Conservation (phyloP, 2,888 invertebrate genomes). For the Amiota minor region DNA sequence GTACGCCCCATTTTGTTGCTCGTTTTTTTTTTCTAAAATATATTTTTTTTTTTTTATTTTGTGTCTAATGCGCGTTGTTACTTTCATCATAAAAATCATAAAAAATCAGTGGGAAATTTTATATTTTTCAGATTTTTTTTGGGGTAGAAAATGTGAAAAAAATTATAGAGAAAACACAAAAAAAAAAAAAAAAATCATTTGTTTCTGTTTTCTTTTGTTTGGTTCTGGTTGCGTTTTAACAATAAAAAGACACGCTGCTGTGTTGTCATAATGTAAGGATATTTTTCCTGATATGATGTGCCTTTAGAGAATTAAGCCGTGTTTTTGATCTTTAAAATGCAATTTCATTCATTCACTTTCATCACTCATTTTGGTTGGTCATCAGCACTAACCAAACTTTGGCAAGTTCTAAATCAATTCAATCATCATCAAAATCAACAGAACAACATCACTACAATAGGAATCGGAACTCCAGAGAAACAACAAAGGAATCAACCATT, state of each 20-base stretch:
- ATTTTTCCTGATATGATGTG: not conserved
- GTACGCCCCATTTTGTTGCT: too few relatives aligned
- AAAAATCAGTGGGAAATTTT: slow-evolving; percentile 64
- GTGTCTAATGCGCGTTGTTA: slow-evolving; percentile 32
- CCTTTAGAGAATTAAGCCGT: not conserved
- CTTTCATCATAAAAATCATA: slow-evolving; percentile 55
- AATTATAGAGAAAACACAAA: slow-evolving; percentile 59
- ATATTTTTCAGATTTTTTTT: slow-evolving; percentile 57
- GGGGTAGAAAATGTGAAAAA: slow-evolving; percentile 53
- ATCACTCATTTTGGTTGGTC: slow-evolving; percentile 9
- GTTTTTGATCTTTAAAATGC: not conserved
- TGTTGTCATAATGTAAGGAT: not conserved
- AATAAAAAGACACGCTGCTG: not conserved
- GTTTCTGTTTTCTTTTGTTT: slow-evolving; percentile 41
- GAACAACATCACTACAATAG: not conserved
- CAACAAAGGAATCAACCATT: too few relatives aligned
- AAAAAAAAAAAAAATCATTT: slow-evolving; percentile 59
- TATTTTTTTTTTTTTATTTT: slow-evolving; percentile 33
- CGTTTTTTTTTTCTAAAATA: slow-evolving; percentile 23
- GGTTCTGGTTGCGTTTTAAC: not conserved
- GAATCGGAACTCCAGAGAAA: too few relatives aligned
- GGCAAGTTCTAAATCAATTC: slow-evolving; percentile 14
- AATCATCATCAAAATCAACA: slow-evolving; percentile 19
- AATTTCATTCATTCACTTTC: slow-evolving; percentile 1
- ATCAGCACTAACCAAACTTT: not conserved